Evolutionary conservation across 2,797 vertebrate species (phyloP).

Genomic region (Micropoecilia bifurca): DNA sequence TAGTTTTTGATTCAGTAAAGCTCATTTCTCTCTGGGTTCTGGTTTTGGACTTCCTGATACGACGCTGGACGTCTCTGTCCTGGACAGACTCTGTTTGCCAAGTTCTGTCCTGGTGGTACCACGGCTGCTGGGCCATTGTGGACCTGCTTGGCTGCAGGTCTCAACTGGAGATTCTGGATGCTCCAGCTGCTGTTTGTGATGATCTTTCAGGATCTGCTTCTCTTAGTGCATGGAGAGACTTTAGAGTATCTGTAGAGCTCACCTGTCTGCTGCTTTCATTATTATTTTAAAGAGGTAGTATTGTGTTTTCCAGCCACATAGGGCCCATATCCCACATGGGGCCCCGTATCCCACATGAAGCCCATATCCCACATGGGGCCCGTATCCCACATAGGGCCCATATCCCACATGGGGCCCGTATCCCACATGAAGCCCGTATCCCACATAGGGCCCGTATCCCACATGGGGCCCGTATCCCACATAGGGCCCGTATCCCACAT

Average conservation of each 20-base stretch:
- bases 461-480: too few species aligned
- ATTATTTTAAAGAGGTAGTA: background rate
- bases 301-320: too few species aligned
- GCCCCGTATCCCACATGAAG: too few species aligned
- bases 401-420: too few species aligned
- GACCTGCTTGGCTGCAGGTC: background rate
- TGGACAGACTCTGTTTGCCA: background rate
- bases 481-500: too few species aligned
- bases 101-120: background rate
- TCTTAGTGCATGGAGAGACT: background rate
- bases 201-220: background rate
- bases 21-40: background rate
- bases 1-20: background rate
- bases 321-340: too few species aligned
- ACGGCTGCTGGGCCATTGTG: background rate
- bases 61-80: background rate
- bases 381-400: too few species aligned
- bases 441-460: too few species aligned
- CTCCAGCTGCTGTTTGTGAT: background rate
- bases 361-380: too few species aligned
- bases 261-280: background rate
- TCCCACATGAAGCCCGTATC: too few species aligned
- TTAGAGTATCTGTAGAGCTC: background rate
- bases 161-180: background rate
- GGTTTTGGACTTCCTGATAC: too few species aligned